Conservation (phyloP, 2,113 vertebrate species). For the Hymenochirus boettgeri region DNA sequence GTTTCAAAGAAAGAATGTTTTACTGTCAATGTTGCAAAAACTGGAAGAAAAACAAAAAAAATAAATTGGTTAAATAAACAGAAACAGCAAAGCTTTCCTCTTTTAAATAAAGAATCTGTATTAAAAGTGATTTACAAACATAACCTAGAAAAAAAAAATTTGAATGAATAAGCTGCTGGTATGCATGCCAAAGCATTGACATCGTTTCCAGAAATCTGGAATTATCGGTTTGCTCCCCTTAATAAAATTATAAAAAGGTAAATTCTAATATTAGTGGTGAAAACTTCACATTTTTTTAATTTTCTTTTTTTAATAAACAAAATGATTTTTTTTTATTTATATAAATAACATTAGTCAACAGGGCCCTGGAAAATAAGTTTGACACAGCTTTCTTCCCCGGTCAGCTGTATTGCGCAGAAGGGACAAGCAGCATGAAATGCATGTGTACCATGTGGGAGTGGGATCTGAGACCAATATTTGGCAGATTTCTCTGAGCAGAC, state of each 20-base stretch:
- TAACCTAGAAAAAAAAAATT: slow-evolving; percentile 50
- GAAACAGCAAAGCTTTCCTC: slow-evolving; percentile 54
- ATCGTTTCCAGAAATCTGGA: slow-evolving; percentile 52
- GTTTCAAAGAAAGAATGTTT: no score
- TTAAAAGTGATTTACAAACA: slow-evolving; percentile 58
- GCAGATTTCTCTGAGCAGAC: slow-evolving; percentile 95
- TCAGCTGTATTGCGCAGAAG: slow-evolving; percentile 86
- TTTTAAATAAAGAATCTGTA: slow-evolving; percentile 49
- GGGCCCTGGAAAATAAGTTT: slow-evolving; percentile 95
- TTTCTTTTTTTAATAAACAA: slow-evolving; percentile 42
- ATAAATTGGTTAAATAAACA: no score
- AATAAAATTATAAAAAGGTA: slow-evolving; percentile 60
- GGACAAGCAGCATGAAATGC: slow-evolving; percentile 96
- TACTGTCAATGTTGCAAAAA: no score
- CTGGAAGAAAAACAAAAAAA: no score
- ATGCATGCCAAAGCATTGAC: slow-evolving; percentile 54
- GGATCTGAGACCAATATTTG: slow-evolving; percentile 94
- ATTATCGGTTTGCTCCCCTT: slow-evolving; percentile 59
- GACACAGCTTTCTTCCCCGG: slow-evolving; percentile 80
- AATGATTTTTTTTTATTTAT: slow-evolving; percentile 56
- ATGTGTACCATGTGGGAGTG: slow-evolving; percentile 92
- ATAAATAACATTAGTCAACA: slow-evolving; percentile 73
- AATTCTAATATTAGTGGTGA: slow-evolving; percentile 69
- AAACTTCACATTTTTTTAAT: slow-evolving; percentile 66
- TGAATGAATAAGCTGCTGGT: slow-evolving; percentile 49